These are phyloP conservation scores for Rallus crepitans DNA, from an alignment of 2,797 vertebrate species.

Conservation along the genomic window DNA sequence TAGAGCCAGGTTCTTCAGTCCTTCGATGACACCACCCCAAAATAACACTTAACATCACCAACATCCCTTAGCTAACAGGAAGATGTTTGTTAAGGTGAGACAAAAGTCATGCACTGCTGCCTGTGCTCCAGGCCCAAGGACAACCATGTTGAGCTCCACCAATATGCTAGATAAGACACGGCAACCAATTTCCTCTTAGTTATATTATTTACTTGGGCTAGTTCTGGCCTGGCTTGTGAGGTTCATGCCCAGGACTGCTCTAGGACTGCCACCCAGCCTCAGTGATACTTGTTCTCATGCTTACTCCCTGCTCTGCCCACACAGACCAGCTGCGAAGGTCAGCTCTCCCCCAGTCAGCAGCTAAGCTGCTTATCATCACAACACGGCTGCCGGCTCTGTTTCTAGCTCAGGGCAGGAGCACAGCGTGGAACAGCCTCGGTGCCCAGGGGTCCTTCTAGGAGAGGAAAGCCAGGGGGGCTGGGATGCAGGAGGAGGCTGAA, in stretches of 20 bases:
- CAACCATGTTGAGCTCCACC: accelerated
- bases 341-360: background rate
- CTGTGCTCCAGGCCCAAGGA: background rate
- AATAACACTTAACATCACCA: background rate
- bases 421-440: background rate
- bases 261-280: background rate
- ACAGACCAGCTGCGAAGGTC: accelerated
- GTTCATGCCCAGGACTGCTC: no score
- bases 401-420: accelerated
- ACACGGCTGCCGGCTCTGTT: background rate
- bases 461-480: background rate
- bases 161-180: accelerated
- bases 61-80: background rate
- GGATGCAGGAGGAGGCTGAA: accelerated
- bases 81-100: background rate
- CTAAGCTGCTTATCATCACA: background rate
- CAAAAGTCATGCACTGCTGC: background rate
- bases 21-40: background rate
- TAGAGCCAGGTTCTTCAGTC: background rate
- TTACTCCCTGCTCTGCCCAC: background rate
- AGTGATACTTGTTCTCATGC: accelerated
- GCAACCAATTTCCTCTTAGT: accelerated
- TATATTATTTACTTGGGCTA: background rate
- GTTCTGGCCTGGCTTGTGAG: background rate
- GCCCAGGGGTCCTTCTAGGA: background rate